Evolutionary conservation across 2,113 vertebrate genomes (phyloP).

Genomic region (Hippopotamus amphibius): DNA sequence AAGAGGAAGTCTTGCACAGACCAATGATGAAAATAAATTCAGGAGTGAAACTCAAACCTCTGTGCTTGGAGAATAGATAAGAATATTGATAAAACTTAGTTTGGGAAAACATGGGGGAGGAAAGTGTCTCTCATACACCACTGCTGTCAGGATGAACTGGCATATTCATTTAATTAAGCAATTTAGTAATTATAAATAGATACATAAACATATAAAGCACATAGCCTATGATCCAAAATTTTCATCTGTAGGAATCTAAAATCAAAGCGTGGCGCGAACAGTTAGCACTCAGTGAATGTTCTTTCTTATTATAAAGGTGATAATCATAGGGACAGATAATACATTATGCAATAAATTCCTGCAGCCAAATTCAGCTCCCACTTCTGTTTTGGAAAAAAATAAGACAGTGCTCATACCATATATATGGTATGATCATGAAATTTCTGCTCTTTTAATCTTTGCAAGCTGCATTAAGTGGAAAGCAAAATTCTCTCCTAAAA

Average conservation of each 20-base stretch:
- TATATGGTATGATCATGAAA: neutral
- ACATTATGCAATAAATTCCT: conserved; percentile 66
- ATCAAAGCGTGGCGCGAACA: conserved; percentile 5
- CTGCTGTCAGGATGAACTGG: neutral
- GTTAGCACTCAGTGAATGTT: neutral
- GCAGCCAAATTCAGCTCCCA: conserved; percentile 49
- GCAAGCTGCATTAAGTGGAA: conserved; percentile 36
- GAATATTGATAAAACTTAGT: neutral
- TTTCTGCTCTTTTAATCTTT: conserved; percentile 49
- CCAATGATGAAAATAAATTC: neutral
- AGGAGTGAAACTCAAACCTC: neutral
- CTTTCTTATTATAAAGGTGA: conserved; percentile 55
- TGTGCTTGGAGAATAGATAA: neutral
- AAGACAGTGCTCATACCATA: neutral
- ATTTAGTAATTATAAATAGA: neutral
- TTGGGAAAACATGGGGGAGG: neutral
- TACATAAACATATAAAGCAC: neutral
- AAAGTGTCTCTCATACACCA: neutral
- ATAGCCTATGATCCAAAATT: neutral
- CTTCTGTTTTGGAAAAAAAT: conserved; percentile 48
- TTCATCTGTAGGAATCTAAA: conserved; percentile 19
- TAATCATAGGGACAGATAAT: conserved; percentile 33
- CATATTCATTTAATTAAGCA: neutral
- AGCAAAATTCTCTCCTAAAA: neutral
- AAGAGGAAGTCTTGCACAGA: neutral